Evolutionary conservation across 2,888 invertebrate genomes (phyloP).

Genomic region (Mellilla xanthometata): DNA sequence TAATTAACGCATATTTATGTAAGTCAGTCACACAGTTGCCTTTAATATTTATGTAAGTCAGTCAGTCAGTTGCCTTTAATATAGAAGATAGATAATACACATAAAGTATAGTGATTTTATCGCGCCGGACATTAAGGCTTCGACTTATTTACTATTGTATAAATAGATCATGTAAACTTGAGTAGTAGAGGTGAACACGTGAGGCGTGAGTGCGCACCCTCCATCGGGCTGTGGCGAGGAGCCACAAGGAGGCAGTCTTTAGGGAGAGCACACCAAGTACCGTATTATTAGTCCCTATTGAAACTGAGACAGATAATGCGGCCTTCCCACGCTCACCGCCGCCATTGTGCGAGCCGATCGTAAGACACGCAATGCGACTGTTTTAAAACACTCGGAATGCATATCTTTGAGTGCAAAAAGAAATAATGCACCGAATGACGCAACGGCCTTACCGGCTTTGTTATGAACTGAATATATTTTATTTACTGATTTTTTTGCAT

Average conservation of each 20-base stretch:
- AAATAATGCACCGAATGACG: not conserved
- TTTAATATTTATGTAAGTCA: no score
- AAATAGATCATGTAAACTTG: conserved; percentile 2
- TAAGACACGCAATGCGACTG: conserved; percentile 34
- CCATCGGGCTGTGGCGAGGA: conserved; percentile 7
- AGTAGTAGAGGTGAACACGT: conserved; percentile 10
- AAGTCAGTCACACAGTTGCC: no score
- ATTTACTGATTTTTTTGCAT: no score
- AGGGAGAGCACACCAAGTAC: conserved; percentile 36
- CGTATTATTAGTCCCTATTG: conserved; percentile 41
- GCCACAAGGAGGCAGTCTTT: conserved; percentile 32
- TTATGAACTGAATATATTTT: no score
- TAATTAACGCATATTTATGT: no score
- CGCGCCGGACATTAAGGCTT: not conserved
- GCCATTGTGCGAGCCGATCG: conserved; percentile 32
- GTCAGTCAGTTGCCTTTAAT: no score
- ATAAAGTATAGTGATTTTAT: conserved; percentile 4
- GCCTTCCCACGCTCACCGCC: conserved; percentile 52
- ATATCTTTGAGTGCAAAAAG: conserved; percentile 12
- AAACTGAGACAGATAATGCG: conserved; percentile 46
- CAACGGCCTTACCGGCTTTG: not conserved
- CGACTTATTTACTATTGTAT: conserved; percentile 3
- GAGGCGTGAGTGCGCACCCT: conserved; percentile 19
- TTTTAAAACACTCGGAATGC: conserved; percentile 13
- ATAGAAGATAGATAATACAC: not conserved